phyloP scores from a whole-genome alignment of 2,113 vertebrate genomes.

The Protobothrops mucrosquamatus region DNA sequence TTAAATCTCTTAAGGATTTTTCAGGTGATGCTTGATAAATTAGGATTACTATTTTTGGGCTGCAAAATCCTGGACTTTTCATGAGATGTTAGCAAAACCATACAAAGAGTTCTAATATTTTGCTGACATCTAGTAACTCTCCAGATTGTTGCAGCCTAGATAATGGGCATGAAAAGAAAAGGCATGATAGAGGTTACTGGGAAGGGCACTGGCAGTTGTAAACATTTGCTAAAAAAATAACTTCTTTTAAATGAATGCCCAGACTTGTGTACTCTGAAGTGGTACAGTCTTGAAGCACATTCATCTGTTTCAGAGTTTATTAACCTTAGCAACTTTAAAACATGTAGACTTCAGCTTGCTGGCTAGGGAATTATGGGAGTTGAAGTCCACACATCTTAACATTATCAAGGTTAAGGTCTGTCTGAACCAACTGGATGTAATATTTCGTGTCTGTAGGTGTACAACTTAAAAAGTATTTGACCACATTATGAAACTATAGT shows the following conservation, averaged over 20 bases:
- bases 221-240: neutral
- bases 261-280: neutral
- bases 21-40: neutral
- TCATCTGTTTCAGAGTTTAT: neutral
- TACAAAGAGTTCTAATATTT: neutral
- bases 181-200: neutral
- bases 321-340: neutral
- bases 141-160: neutral
- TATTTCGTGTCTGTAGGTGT: neutral
- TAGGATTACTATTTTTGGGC: neutral
- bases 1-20: neutral
- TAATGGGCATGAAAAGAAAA: neutral
- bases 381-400: neutral
- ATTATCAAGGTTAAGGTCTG: neutral
- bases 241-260: neutral
- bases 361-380: neutral
- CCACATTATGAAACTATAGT: neutral
- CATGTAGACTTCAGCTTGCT: neutral
- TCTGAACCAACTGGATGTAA: neutral
- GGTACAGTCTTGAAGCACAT: neutral
- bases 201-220: neutral
- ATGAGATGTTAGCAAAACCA: neutral
- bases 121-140: neutral
- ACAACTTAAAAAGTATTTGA: neutral
- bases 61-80: neutral